Conservation (phyloP, 2,797 vertebrate genomes). For the Netta rufina region DNA sequence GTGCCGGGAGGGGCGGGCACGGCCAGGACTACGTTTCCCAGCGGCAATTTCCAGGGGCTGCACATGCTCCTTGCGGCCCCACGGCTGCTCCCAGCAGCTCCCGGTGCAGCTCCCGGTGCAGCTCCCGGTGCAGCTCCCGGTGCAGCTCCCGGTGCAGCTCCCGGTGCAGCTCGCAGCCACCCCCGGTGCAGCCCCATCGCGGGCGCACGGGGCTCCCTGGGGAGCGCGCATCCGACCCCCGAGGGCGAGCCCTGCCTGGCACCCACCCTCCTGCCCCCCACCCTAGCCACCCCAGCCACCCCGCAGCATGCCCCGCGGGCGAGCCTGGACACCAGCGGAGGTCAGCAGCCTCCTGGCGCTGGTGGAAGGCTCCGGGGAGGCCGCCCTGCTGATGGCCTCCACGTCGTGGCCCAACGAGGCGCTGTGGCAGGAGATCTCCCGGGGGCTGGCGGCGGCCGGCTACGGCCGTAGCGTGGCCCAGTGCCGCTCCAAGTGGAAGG, state of each 20-base stretch:
- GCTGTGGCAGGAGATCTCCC: constrained; percentile 38
- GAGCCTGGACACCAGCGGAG: constrained; percentile 37
- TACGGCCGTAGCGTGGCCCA: constrained; percentile 47
- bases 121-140: no score
- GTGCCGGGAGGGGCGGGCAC: not conserved
- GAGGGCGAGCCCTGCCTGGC: not conserved
- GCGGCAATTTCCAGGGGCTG: not conserved
- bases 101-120: not conserved
- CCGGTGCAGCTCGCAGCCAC: no score
- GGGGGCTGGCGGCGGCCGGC: not conserved
- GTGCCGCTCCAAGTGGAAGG: constrained; percentile 68
- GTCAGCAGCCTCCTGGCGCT: constrained; percentile 31
- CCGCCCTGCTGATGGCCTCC: constrained; percentile 52
- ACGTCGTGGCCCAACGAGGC: constrained; percentile 55
- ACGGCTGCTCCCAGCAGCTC: not conserved
- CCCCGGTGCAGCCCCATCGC: not conserved
- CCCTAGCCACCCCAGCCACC: no score
- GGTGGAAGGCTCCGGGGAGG: not conserved
- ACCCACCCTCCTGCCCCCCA: no score
- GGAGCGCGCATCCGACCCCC: not conserved
- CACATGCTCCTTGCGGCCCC: constrained; percentile 25
- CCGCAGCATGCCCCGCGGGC: constrained; percentile 43
- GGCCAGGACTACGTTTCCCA: constrained; percentile 50
- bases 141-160: no score
- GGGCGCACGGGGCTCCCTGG: not conserved